Evolutionary conservation across 1,140 invertebrate genomes (phyloP), one percentile per base, ranked within the genome.

Genomic region (Drosophila bipectinata): DNA sequence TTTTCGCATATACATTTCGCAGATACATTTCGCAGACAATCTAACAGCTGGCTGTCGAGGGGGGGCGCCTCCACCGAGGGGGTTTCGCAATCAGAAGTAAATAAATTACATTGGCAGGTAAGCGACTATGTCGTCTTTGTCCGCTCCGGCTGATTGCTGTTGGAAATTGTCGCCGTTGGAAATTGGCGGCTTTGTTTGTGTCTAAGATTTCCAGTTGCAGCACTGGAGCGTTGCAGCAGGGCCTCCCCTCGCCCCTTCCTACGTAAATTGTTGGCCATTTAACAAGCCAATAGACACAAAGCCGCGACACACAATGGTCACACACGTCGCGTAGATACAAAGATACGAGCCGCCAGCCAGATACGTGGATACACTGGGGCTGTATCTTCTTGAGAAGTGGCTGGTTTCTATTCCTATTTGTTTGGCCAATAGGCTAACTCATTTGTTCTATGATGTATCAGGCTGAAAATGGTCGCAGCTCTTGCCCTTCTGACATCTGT

Each of bases 21-120:
- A 83, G 45, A 75, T 62, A 79, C 66, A 61, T 62, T 83, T 62
- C 66, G 75, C 61, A 79, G 73, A 58, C 55, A 77, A 81, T 66
- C 76, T 75, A 76, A 79, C 72, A 83, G 80, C 79, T 76, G 58
- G 52, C 67, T 64, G 81, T 54, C 71, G 77, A 76, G 76, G 53
- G 62, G 49, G 49, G 15, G 58, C 63, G 59, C 26, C 26, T 26
- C 26, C 26, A 10, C 9, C 34, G n/a, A n/a, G 18, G 39, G 15
- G 41, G 14, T 81, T 80, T 84, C 72, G 73, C 72, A 85, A 85
- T 77, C 66, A 67, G 59, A 69, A 77, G 77, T 87, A 87, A 80
- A 84, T 84, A 84, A 84, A 85, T 85, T 84, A 85, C 81, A 87
- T 85, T 87, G 81, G 78, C 80, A 76, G 76, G 63, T 84, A 72